These are phyloP conservation scores for Hirtodrosophila histrioides DNA, from an alignment of 2,888 invertebrate species.

Conservation along the genomic window DNA sequence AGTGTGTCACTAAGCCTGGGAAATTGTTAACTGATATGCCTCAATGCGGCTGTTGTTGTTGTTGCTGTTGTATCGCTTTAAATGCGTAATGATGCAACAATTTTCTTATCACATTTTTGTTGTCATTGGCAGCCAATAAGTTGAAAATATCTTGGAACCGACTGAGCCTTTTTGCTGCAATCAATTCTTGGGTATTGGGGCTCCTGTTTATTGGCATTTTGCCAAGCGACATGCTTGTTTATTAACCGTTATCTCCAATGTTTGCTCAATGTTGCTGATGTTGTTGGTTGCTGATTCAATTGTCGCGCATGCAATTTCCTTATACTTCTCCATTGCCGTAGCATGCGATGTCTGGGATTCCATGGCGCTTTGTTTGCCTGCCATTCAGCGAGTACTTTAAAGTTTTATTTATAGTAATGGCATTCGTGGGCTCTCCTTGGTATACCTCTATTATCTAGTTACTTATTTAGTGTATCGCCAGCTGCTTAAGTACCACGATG, in stretches of 20 bases:
- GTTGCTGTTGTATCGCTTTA: slow-evolving; percentile 35
- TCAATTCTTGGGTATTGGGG: slow-evolving; percentile 31
- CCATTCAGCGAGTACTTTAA: slow-evolving; percentile 7
- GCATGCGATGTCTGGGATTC: slow-evolving; percentile 16
- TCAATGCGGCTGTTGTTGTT: slow-evolving; percentile 10
- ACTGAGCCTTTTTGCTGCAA: slow-evolving; percentile 11
- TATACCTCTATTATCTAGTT: background rate
- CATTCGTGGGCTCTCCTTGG: slow-evolving; percentile 10
- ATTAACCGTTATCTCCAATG: slow-evolving; percentile 51
- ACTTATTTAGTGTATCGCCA: background rate
- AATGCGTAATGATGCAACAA: slow-evolving; percentile 76
- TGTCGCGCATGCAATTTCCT: slow-evolving; percentile 46
- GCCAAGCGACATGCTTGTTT: slow-evolving; percentile 45
- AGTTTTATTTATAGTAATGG: slow-evolving; percentile 20
- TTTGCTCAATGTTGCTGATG: slow-evolving; percentile 23
- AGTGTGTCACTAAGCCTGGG: slow-evolving; percentile 77
- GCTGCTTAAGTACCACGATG: background rate
- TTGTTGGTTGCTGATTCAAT: slow-evolving; percentile 35
- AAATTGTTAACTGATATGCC: slow-evolving; percentile 67
- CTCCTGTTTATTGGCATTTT: slow-evolving; percentile 45
- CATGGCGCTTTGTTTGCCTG: slow-evolving; percentile 1
- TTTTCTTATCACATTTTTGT: slow-evolving; percentile 71
- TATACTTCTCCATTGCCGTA: background rate
- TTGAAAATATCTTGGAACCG: slow-evolving; percentile 17
- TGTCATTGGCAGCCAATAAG: slow-evolving; percentile 40